These are phyloP conservation scores for Ondatra zibethicus DNA, from an alignment of 2,113 vertebrate species.

Conservation along the genomic window DNA sequence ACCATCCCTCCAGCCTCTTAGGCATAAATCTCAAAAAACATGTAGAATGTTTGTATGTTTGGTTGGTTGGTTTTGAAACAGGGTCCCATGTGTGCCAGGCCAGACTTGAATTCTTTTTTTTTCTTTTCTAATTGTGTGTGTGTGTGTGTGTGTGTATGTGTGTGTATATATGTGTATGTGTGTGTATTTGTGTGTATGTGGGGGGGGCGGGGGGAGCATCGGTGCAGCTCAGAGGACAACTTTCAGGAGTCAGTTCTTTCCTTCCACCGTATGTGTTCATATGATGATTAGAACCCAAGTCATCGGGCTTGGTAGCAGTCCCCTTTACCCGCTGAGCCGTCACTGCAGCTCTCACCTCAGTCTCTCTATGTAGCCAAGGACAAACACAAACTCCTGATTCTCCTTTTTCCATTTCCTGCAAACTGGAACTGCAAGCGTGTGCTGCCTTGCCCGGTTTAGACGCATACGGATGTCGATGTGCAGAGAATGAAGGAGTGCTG, in stretches of 20 bases:
- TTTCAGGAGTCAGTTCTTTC: background rate
- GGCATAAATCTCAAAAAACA: background rate
- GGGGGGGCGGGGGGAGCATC: no score
- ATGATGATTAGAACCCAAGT: background rate
- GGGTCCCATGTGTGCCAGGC: background rate
- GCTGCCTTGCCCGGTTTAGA: background rate
- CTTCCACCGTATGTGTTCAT: background rate
- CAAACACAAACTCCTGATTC: background rate
- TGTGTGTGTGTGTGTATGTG: accelerated
- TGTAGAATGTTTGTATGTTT: background rate
- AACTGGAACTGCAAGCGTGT: background rate
- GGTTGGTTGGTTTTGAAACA: background rate
- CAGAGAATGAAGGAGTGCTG: background rate
- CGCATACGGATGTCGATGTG: background rate
- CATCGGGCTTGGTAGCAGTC: background rate
- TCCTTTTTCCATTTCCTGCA: background rate
- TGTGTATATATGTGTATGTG: background rate
- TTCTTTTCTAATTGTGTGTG: background rate
- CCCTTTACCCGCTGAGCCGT: background rate
- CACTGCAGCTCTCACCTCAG: background rate
- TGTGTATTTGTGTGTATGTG: accelerated
- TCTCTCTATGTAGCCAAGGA: background rate
- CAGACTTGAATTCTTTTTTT: background rate
- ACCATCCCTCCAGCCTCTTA: background rate
- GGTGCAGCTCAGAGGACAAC: background rate